Base-by-base conservation (phyloP, 2,888 invertebrate species). In the Linyphia triangularis region DNA sequence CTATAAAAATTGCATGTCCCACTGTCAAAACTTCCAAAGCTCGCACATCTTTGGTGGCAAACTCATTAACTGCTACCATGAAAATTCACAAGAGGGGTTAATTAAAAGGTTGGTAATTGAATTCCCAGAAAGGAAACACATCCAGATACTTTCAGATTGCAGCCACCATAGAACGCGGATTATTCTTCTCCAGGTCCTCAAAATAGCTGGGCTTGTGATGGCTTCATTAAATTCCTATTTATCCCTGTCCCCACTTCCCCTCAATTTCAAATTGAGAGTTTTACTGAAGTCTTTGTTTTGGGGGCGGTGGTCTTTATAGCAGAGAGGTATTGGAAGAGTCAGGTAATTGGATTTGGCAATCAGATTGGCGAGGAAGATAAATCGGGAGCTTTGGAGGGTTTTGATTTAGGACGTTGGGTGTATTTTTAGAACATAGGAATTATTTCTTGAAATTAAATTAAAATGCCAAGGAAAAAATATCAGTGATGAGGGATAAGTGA, bases 31-130 rank as follows among this genome's bases (percentile, higher is more conserved):
- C 51, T n/a, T 16, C 5, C 51, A n/a, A 51, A 51, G n/a, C 51
- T 51, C 13, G n/a, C 5, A 13, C 16, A 9, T 40, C 51, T n/a
- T n/a, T 51, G n/a, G n/a, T n/a, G n/a, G 33, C 33, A 33, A 33
- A 6, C 9, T 9, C 33, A 33, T 33, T 9, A 9, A 33, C 33
- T 51, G 51, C 51, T 3, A 33, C 4, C 9, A 9, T n/a, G 33
- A 33, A 33, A 33, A 33, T 33, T 33, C 9, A 9, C n/a, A n/a
- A 16, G 77, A 77, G 37, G 37, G 63, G 77, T 77, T 59, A 77
- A 77, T 77, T 77, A 77, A 77, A 77, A 75, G 77, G 57, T 37
- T 22, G 24, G 77, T 63, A 77, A 77, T 77, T 77, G 77, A 77
- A 63, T 77, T 77, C 26, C 33, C 26, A 37, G 63, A 26, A 37